These are phyloP conservation scores for Brachymystax lenok DNA, from an alignment of 2,797 vertebrate genomes.

Conservation along the genomic window DNA sequence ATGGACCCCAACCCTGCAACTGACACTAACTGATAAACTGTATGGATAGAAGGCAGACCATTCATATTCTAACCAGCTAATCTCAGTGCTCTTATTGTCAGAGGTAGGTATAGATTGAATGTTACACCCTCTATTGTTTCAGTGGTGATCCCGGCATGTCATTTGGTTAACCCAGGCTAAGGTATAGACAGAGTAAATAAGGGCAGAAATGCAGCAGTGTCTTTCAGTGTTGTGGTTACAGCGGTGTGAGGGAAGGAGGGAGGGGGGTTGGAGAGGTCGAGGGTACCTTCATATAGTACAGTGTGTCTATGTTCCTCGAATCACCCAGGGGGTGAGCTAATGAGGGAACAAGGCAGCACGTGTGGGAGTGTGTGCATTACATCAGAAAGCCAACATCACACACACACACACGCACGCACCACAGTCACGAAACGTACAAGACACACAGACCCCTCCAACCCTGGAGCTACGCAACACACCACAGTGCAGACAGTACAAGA, in stretches of 20 bases:
- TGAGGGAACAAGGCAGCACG: conserved; percentile 27
- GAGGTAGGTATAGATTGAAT: conserved; percentile 62
- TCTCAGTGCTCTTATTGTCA: conserved; percentile 30
- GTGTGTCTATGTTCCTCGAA: conserved; percentile 65
- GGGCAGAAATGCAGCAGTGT: conserved; percentile 72
- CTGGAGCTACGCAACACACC: conserved; percentile 68
- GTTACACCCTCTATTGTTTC: neutral
- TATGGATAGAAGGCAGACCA: conserved; percentile 31
- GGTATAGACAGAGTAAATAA: conserved; percentile 37
- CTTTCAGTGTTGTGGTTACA: conserved; percentile 65
- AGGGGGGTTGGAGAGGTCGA: conserved; percentile 19
- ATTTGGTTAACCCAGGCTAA: neutral
- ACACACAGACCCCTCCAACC: conserved; percentile 53
- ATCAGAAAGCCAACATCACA: conserved; percentile 48
- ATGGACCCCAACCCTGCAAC: neutral
- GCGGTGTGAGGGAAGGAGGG: neutral
- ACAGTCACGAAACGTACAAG: conserved; percentile 55
- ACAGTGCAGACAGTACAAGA: conserved; percentile 57
- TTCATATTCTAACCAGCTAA: neutral
- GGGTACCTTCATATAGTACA: conserved; percentile 55
- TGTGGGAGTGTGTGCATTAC: conserved; percentile 68
- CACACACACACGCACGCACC: conserved; percentile 10
- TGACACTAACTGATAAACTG: conserved; percentile 13
- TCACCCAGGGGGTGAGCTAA: conserved; percentile 2
- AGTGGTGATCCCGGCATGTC: no score